Percentiles rank a stretch among this genome's conserved stretches.
These are phyloP conservation scores for Carapus acus DNA, from an alignment of 2,797 vertebrate genomes.

Conservation along the genomic window DNA sequence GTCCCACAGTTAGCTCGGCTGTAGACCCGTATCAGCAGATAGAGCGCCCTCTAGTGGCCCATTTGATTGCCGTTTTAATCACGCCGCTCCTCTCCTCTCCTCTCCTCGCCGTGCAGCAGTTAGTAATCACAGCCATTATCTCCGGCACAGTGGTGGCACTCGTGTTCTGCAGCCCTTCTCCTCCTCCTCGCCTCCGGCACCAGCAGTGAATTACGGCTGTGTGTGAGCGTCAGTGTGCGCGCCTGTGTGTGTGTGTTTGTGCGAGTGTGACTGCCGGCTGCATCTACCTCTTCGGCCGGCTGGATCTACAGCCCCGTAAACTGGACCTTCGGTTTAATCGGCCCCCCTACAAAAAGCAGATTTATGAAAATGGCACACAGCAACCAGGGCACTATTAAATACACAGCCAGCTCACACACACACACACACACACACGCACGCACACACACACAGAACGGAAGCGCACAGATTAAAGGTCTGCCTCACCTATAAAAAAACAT, in stretches of 20 bases:
- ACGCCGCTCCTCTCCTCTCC: neutral
- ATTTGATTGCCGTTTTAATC: too few species aligned
- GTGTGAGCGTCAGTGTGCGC: too few species aligned
- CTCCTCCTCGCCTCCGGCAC: constrained; percentile 23
- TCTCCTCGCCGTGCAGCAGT: constrained; percentile 1
- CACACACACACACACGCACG: neutral
- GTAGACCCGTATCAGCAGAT: constrained; percentile 33
- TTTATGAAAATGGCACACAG: constrained; percentile 58
- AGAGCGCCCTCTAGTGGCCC: constrained; percentile 51
- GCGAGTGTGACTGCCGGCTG: constrained; percentile 20
- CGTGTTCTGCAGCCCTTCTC: constrained; percentile 13
- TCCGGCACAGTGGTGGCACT: constrained; percentile 11
- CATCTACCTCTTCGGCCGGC: constrained; percentile 26
- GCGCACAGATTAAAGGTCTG: constrained; percentile 18
- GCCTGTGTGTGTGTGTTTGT: constrained; percentile 1
- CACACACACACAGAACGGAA: neutral
- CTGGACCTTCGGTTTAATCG: constrained; percentile 57
- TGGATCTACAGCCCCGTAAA: constrained; percentile 53
- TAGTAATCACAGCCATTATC: constrained; percentile 20
- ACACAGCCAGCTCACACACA: constrained; percentile 9
- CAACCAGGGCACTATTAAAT: constrained; percentile 31
- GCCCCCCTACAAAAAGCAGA: constrained; percentile 48
- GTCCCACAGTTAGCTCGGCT: constrained; percentile 44
- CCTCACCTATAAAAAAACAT: constrained; percentile 17
- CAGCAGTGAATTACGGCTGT: constrained; percentile 30